A percentile compares a stretch with the other conserved stretches of the same genome.
phyloP scores from a whole-genome alignment of 2,797 vertebrate species.

The Knipowitschia caucasica region DNA sequence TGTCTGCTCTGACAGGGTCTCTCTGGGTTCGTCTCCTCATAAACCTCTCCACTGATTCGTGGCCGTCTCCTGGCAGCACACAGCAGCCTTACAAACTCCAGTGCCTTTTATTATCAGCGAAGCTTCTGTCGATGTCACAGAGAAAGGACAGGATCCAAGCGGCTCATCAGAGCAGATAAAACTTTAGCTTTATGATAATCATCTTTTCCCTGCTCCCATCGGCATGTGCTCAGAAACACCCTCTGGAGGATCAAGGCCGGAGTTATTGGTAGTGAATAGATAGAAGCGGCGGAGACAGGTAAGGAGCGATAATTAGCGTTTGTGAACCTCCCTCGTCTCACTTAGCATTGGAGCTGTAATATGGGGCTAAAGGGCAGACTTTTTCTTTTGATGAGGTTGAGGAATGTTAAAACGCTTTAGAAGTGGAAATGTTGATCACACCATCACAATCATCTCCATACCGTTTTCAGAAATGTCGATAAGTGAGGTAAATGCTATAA shows the following conservation, averaged over 20 bases:
- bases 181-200: conserved; percentile 38
- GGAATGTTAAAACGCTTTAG: neutral
- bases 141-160: conserved; percentile 36
- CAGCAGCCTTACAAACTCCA: conserved; percentile 33
- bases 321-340: conserved; percentile 1
- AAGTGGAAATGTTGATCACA: neutral
- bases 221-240: neutral
- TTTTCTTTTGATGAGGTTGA: neutral
- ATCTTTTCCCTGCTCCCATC: conserved; percentile 28
- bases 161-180: conserved; percentile 40
- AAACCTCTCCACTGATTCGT: conserved; percentile 39
- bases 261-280: conserved; percentile 7
- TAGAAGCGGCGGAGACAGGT: conserved; percentile 12
- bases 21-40: conserved; percentile 21
- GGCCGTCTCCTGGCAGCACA: conserved; percentile 26
- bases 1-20: neutral
- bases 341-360: neutral
- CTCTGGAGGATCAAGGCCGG: neutral
- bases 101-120: conserved; percentile 42
- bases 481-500: too few relatives aligned
- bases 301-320: conserved; percentile 16
- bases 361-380: conserved; percentile 3
- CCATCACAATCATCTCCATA: too few relatives aligned
- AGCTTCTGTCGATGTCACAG: conserved; percentile 39
- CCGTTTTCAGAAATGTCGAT: neutral